Evolutionary conservation across 2,888 invertebrate species (phyloP), one percentile per base, ranked within the genome.

Genomic region (Caenorhabditis becei): DNA sequence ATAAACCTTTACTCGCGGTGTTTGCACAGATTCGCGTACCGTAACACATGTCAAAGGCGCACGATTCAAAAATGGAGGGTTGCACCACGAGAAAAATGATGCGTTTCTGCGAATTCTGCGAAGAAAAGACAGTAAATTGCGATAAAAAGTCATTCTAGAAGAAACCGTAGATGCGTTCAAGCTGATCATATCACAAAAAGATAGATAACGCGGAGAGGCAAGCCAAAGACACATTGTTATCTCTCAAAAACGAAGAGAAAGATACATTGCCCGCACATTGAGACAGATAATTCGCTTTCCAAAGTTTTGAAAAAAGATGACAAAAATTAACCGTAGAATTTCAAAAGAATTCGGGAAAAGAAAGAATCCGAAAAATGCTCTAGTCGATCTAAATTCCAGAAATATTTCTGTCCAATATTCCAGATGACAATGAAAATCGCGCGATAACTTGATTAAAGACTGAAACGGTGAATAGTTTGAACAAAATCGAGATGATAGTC

Each of bases 21-120:
- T 71, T 71, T 71, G 47, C 61, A 62, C 62, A 53, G 14, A 44
- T 32, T 51, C 32, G 71, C 71, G 41, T 71, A 71, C 71, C 53
- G 71, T 71, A 62, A n/a, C 7, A 10, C 20, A 24, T 41, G 7
- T n/a, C n/a, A 24, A 23, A 51, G 20, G 71, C 71, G 71, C 54
- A 54, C 24, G 0, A 20, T 71, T 71, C 41, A 28, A 54, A 62
- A 14, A 53, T 35, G 1, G 32, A 67, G 32, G 18, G 14, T 32
- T 26, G 37, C 7, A 35, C n/a, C n/a, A n/a, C n/a, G 0, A 54
- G 14, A 5, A 18, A 23, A 26, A 53, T 26, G 2, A 26, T 53
- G 20, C 18, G 49, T 18, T 11, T 20, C 32, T 32, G 32, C 32
- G 4, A 32, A 32, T 32, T 32, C 32, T 32, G 10, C 10, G 10